A percentile compares a stretch with the other conserved stretches of the same genome.
These are phyloP conservation scores for Urocyon cinereoargenteus DNA, from an alignment of 2,797 vertebrate genomes.

Conservation along the genomic window DNA sequence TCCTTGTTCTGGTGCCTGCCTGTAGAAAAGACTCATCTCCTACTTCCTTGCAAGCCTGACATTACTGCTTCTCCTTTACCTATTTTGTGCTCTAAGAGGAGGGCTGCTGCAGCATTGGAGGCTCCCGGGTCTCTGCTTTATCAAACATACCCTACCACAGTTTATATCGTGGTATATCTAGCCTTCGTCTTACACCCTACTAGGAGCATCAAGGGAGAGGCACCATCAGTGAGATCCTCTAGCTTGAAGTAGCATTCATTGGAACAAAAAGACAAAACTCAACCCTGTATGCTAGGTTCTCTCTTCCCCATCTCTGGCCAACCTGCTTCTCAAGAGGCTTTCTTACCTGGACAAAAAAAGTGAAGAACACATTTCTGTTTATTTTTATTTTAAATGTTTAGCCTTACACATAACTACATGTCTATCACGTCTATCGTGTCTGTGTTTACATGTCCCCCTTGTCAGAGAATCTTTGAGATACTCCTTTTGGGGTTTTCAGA, in stretches of 20 bases:
- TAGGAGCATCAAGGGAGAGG: fast-evolving
- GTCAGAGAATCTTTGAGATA: background rate
- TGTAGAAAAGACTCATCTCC: background rate
- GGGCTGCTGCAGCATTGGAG: background rate
- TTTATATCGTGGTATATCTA: background rate
- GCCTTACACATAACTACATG: background rate
- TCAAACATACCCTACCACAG: background rate
- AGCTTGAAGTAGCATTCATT: background rate
- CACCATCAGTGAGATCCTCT: background rate
- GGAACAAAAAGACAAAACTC: background rate
- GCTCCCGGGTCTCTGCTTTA: background rate
- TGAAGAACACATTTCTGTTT: background rate
- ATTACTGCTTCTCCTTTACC: background rate
- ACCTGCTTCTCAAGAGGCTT: background rate
- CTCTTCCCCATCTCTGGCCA: background rate
- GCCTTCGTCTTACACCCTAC: background rate
- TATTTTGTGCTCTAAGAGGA: background rate
- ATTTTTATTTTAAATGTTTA: background rate
- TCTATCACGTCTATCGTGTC: background rate
- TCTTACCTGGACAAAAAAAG: background rate
- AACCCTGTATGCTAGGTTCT: background rate
- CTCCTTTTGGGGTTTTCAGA: background rate
- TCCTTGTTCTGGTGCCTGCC: background rate
- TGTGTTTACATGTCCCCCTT: background rate
- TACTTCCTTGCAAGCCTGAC: background rate